phyloP scores from a whole-genome alignment of 2,888 invertebrate genomes.

The Patella ulyssiponensis region DNA sequence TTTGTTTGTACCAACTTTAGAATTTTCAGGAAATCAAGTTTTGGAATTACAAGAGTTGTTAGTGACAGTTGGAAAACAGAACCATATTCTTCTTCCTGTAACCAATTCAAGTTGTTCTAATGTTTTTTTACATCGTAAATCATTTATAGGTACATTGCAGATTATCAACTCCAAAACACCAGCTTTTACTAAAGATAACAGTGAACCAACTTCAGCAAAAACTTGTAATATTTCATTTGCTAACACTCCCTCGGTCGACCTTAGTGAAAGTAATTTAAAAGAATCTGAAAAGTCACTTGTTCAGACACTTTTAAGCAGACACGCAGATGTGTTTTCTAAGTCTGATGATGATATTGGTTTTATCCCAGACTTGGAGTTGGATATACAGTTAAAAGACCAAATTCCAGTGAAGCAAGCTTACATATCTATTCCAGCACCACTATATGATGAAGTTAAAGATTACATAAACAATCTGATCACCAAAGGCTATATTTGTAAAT shows the following conservation, averaged over 20 bases:
- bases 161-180: too few species aligned
- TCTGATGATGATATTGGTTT: conserved; percentile 20
- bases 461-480: conserved; percentile 7
- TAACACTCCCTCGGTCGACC: background rate
- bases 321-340: conserved; percentile 8
- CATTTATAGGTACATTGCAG: too few species aligned
- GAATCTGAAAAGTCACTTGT: background rate
- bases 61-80: too few species aligned
- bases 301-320: background rate
- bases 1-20: background rate
- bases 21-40: background rate
- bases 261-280: background rate
- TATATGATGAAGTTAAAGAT: conserved; percentile 20
- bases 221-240: too few species aligned
- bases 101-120: too few species aligned
- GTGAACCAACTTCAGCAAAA: too few species aligned
- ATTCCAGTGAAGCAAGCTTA: conserved; percentile 3
- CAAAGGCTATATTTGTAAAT: conserved; percentile 11
- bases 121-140: too few species aligned
- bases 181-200: too few species aligned
- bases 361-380: conserved; percentile 14
- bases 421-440: conserved; percentile 18
- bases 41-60: too few species aligned
- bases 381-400: background rate
- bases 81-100: too few species aligned